Base-by-base conservation (phyloP, 2,888 invertebrate species). In the Drosophila paranaensis region DNA sequence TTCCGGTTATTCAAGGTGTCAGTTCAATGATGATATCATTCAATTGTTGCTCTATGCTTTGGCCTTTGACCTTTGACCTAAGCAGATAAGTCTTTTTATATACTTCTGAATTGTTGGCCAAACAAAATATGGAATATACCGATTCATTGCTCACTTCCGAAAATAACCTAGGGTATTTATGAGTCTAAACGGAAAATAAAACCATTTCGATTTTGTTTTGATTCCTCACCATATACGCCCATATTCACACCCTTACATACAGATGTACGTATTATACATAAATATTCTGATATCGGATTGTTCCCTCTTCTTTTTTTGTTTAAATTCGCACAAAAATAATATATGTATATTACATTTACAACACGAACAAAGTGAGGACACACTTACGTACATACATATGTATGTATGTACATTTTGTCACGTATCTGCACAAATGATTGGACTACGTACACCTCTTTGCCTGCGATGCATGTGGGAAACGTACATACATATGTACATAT, bases 261-360 rank as follows among this genome's bases (percentile, higher is more conserved):
- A 27, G 16, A 27, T n/a, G n/a, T 54, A n/a, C 39, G 20, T 2
- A n/a, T 55, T 37, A 39, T 25, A 11, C 11, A 43, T 35, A 58
- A 20, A 20, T 20, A 20, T 20, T 20, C 20, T 20, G 20, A 20
- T 37, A 16, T 37, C 14, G 35, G 30, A 42, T 60, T 54, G 56
- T 66, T 60, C 13, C 42, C 55, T 45, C 42, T 58, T 50, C 55
- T 74, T 74, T 62, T 55, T 68, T 55, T 64, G 20, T 55, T 54
- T 55, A 33, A 57, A 53, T 42, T 37, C n/a, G 37, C 27, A 37
- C 33, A 10, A n/a, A 20, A 25, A 1, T 8, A 30, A 27, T 27
- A 50, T 13, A 10, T 27, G 43, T 13, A 10, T 50, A 30, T 20
- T 20, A 20, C 20, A 37, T 25, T 58, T 9, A 16, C 10, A 14